Percentiles rank a stretch among this genome's conserved stretches.
Conservation (phyloP, 2,113 vertebrate species). For the Gopherus flavomarginatus region DNA sequence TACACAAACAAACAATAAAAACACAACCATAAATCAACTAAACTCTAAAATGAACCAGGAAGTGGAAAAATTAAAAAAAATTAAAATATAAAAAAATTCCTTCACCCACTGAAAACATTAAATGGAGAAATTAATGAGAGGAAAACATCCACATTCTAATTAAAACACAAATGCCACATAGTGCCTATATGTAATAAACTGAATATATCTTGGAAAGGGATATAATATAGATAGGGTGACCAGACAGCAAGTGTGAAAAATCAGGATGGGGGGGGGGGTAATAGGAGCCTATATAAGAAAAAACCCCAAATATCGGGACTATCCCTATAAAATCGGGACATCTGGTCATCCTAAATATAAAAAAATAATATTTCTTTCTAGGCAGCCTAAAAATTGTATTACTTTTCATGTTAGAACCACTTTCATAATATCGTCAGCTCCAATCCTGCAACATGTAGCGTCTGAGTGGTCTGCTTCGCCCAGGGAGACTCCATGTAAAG, state of each 20-base stretch:
- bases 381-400: background rate
- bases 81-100: slow-evolving; percentile 3
- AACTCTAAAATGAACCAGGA: slow-evolving; percentile 53
- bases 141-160: background rate
- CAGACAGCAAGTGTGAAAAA: too few relatives aligned
- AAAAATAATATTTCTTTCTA: background rate
- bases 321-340: too few relatives aligned
- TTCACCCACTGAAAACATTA: background rate
- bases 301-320: too few relatives aligned
- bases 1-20: slow-evolving; percentile 75
- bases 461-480: background rate
- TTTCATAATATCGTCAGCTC: background rate
- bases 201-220: background rate
- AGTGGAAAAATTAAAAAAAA: background rate
- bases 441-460: background rate
- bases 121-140: background rate
- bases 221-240: background rate
- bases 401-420: background rate
- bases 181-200: background rate
- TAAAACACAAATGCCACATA: background rate
- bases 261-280: too few relatives aligned
- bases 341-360: background rate
- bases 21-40: slow-evolving; percentile 61
- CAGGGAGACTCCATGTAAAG: background rate
- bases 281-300: too few relatives aligned